Conservation (phyloP, 2,113 vertebrate genomes). For the Laticauda laticaudata region DNA sequence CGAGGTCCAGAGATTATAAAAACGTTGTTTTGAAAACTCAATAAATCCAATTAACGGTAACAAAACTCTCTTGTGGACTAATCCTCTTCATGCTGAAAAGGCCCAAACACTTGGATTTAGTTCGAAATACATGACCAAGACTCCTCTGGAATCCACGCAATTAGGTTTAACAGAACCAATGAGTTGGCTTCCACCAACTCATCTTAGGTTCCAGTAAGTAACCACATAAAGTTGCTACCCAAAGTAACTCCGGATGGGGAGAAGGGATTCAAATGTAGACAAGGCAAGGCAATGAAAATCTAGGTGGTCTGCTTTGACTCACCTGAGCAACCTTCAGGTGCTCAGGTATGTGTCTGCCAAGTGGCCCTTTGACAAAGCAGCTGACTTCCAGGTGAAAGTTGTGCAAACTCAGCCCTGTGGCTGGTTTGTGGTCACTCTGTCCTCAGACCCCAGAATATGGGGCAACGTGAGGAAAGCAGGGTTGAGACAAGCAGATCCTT, state of each 20-base stretch:
- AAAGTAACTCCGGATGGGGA: not conserved
- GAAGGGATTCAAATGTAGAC: not conserved
- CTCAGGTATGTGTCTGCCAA: not conserved
- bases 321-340: not conserved
- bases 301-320: not conserved
- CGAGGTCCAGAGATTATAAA: conserved; percentile 11
- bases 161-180: not conserved
- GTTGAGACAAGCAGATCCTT: not conserved
- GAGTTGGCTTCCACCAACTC: too few relatives aligned
- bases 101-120: not conserved
- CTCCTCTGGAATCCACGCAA: not conserved
- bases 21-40: conserved; percentile 16
- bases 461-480: not conserved
- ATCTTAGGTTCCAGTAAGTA: not conserved
- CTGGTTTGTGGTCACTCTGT: not conserved
- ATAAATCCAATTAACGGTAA: conserved; percentile 24
- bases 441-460: not conserved
- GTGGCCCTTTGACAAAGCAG: not conserved
- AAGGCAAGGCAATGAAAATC: not conserved
- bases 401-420: not conserved
- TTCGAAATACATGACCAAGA: not conserved
- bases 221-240: not conserved
- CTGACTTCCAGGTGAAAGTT: not conserved
- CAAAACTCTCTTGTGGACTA: not conserved
- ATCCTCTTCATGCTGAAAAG: not conserved